Percentiles rank a stretch among this genome's conserved stretches.
These are phyloP conservation scores for Pterophyllum scalare DNA, from an alignment of 2,113 vertebrate genomes.

Conservation along the genomic window DNA sequence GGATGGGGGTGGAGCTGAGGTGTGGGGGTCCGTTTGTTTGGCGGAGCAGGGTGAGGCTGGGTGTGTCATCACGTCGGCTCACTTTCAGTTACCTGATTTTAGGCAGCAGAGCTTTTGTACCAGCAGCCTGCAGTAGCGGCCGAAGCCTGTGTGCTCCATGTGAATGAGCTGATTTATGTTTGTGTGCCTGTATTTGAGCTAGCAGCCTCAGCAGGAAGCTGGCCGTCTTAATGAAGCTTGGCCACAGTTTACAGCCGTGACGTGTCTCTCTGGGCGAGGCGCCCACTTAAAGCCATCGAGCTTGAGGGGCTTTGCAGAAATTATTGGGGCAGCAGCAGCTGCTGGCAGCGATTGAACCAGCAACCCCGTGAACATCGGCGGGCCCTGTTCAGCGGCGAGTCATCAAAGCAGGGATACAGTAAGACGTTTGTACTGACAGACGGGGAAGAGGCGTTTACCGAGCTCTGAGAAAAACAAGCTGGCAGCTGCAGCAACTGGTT, in stretches of 20 bases:
- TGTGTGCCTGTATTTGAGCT: background rate
- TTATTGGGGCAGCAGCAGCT: background rate
- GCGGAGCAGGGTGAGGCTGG: background rate
- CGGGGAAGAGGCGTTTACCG: slow-evolving; percentile 15
- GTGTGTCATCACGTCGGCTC: background rate
- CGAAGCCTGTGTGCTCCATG: no score
- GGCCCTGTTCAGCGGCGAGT: background rate
- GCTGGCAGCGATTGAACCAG: background rate
- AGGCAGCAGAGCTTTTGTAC: background rate
- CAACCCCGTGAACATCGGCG: background rate
- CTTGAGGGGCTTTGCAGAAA: background rate
- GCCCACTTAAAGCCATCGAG: slow-evolving; percentile 1
- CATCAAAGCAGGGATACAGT: slow-evolving; percentile 4
- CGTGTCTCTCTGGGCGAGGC: background rate
- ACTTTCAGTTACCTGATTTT: no score
- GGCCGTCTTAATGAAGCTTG: background rate
- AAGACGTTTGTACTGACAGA: background rate
- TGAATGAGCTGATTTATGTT: no score
- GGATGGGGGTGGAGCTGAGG: slow-evolving; percentile 28
- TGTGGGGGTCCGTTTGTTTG: background rate
- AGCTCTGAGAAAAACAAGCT: slow-evolving; percentile 8
- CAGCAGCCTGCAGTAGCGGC: no score
- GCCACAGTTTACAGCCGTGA: slow-evolving; percentile 11
- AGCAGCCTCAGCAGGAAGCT: background rate
- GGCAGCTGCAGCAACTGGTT: slow-evolving; percentile 25